These are phyloP conservation scores for Phaedon cochleariae DNA, from an alignment of 2,888 invertebrate species.

Conservation along the genomic window DNA sequence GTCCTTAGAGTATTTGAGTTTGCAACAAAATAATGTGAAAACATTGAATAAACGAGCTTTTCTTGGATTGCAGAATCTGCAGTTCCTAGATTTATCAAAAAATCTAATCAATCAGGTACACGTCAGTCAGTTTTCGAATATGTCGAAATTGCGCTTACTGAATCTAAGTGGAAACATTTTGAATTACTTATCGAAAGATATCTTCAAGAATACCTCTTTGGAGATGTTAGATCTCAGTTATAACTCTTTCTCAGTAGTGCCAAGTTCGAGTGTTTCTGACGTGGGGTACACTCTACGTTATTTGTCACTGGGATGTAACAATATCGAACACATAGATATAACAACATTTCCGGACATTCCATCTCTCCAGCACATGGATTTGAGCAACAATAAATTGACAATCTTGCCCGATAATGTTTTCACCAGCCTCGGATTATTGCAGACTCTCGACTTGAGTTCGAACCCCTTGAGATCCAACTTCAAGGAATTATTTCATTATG, in stretches of 20 bases:
- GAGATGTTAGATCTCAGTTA: constrained; percentile 82
- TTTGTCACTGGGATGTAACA: constrained; percentile 81
- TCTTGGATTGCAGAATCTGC: constrained; percentile 76
- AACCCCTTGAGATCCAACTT: constrained; percentile 86
- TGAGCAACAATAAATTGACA: constrained; percentile 84
- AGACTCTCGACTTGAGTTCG: constrained; percentile 81
- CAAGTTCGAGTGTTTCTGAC: constrained; percentile 79
- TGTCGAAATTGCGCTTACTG: constrained; percentile 77
- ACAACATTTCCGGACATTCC: constrained; percentile 87
- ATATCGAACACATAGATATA: constrained; percentile 85
- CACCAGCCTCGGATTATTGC: constrained; percentile 79
- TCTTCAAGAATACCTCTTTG: constrained; percentile 80
- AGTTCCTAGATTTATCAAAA: constrained; percentile 81
- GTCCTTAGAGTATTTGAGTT: constrained; percentile 76
- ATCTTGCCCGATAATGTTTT: constrained; percentile 90
- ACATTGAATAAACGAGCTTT: constrained; percentile 79
- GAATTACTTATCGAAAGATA: constrained; percentile 77
- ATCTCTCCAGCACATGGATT: constrained; percentile 77
- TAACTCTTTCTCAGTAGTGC: constrained; percentile 82
- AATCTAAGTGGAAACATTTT: constrained; percentile 78
- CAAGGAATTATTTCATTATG: constrained; percentile 87
- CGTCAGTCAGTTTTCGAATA: constrained; percentile 81
- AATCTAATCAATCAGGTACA: constrained; percentile 81
- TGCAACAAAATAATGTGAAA: constrained; percentile 79
- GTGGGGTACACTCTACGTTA: constrained; percentile 81